Base-by-base conservation (phyloP, 1,140 invertebrate species). In the Whitmania pigra region DNA sequence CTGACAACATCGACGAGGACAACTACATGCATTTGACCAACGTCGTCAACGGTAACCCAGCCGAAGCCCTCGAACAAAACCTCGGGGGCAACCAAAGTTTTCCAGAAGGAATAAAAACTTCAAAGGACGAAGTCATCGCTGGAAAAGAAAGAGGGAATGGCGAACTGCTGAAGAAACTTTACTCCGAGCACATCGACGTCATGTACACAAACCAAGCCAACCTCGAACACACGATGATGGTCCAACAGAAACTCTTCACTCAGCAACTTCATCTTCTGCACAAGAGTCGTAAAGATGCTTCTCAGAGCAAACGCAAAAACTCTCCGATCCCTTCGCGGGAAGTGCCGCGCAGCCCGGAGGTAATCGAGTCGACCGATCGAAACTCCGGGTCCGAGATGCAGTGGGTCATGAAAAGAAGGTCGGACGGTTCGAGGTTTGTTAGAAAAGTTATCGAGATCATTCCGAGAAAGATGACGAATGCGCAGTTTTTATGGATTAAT, bases 161-260 rank as follows among this genome's bases (percentile, higher is more conserved):
- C 1, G 80, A 81, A 71, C 79, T 79, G 0, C 74, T 81, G 36
- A 78, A 79, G 67, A 78, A 80, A 68, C 75, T 81, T 29, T 81
- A 81, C 73, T 77, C 79, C 74, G 75, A 77, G 54, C 80, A 79
- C 69, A 77, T 79, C 15, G 79, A 80, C 74, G 78, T 81, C 0
- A 88, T 89, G 88, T 89, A 89, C 79, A 89, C 88, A 7, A 89
- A 89, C 75, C 84, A 86, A 40, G 87, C 87, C 3, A 88, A 89
- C 78, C 79, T 89, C n/a, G 85, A 88, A 74, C 87, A 88, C 77
- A 89, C 88, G 13, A 89, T 89, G 78, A 80, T 87, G 73, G 80
- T 89, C 5, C 88, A 89, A 75, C 88, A 89, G 75, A 85, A 88
- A 78, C 77, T 89, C 13, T 88, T 89, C 75, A 85, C 82, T 53